phyloP scores from a whole-genome alignment of 2,113 vertebrate species.

The Cichladusa arquata region DNA sequence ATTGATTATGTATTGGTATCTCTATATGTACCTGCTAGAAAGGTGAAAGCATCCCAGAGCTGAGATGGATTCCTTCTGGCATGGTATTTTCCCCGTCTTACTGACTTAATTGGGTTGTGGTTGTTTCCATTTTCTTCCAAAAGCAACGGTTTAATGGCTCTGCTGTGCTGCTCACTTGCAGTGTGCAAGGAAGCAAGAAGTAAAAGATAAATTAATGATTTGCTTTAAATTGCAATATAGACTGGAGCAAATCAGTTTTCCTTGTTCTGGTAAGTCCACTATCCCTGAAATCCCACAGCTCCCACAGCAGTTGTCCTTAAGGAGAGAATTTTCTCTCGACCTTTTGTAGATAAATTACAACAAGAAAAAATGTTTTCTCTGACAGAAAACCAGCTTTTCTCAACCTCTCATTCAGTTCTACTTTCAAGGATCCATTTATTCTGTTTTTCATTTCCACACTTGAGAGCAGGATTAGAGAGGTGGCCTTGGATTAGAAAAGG shows the following conservation, averaged over 20 bases:
- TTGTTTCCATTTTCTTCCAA: conserved; percentile 4
- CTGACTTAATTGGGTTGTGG: background rate
- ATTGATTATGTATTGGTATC: background rate
- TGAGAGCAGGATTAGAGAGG: background rate
- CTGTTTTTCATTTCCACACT: background rate
- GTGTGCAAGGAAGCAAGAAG: background rate
- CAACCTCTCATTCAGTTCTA: background rate
- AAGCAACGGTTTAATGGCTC: background rate
- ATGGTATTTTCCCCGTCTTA: background rate
- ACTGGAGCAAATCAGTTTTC: background rate
- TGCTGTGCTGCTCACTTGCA: background rate
- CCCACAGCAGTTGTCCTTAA: background rate
- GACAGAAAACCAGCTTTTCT: background rate
- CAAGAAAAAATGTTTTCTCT: background rate
- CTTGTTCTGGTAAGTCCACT: background rate
- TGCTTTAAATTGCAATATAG: background rate
- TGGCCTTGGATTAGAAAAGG: background rate
- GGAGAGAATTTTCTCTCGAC: background rate
- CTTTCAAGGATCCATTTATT: background rate
- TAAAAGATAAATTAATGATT: background rate
- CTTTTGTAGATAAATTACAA: conserved; percentile 1
- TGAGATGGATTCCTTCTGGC: background rate
- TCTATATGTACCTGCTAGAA: background rate
- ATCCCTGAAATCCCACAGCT: background rate
- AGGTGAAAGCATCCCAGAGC: background rate